Evolutionary conservation across 2,797 vertebrate genomes (phyloP).

Genomic region (Pseudochromis fuscus): DNA sequence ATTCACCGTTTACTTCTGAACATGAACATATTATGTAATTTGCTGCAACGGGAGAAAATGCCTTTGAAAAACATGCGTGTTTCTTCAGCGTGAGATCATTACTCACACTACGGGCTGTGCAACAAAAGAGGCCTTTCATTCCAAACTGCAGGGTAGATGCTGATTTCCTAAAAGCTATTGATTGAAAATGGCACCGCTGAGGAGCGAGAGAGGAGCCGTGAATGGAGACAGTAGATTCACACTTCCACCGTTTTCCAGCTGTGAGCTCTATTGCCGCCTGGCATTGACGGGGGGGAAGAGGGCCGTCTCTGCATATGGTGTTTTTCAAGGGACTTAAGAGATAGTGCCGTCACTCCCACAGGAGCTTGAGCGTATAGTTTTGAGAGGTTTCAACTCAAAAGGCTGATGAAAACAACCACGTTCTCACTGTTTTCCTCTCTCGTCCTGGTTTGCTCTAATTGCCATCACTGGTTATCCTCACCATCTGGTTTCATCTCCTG

Average conservation of each 20-base stretch:
- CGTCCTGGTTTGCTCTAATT: conserved; percentile 61
- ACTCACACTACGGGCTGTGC: conserved; percentile 54
- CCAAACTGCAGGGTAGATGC: conserved; percentile 74
- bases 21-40: conserved; percentile 74
- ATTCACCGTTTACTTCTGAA: conserved; percentile 65
- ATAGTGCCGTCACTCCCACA: conserved; percentile 52
- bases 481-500: conserved; percentile 69
- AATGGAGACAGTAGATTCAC: conserved; percentile 73
- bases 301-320: conserved; percentile 45
- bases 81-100: conserved; percentile 67
- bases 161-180: conserved; percentile 80
- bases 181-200: conserved; percentile 81
- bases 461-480: conserved; percentile 56
- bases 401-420: conserved; percentile 33
- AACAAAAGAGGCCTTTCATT: conserved; percentile 81
- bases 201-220: conserved; percentile 65
- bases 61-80: conserved; percentile 58
- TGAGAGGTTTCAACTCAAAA: conserved; percentile 54
- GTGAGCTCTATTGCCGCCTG: conserved; percentile 68
- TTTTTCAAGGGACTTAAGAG: conserved; percentile 57
- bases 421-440: conserved; percentile 33
- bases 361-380: conserved; percentile 34
- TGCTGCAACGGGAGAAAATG: conserved; percentile 57
- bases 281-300: conserved; percentile 54
- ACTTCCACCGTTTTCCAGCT: conserved; percentile 77